A percentile compares a stretch with the other conserved stretches of the same genome.
Evolutionary conservation across 2,888 invertebrate species (phyloP).

Genomic region (Hemicrepidius hirtus): DNA sequence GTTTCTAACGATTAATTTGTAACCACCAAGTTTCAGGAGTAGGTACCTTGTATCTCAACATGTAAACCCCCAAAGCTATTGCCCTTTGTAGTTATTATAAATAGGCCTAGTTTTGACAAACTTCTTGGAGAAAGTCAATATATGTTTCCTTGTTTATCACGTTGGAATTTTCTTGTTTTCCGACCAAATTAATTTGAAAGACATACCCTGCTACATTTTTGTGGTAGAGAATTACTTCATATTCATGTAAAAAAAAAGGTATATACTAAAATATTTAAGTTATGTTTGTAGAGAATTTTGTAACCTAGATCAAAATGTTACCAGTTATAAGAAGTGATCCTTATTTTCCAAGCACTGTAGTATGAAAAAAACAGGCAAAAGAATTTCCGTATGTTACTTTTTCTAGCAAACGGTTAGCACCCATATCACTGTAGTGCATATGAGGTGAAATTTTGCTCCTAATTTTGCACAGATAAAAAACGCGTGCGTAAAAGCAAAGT

Average conservation of each 20-base stretch:
- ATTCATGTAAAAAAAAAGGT: no score
- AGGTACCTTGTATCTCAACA: slow-evolving; percentile 3
- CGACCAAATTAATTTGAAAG: neutral
- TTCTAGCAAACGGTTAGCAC: neutral
- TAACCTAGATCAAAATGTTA: no score
- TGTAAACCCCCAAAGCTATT: slow-evolving; percentile 12
- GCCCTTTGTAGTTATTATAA: slow-evolving; percentile 14
- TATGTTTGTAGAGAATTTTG: no score
- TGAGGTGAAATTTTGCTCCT: slow-evolving; percentile 33
- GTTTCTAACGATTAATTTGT: slow-evolving; percentile 5
- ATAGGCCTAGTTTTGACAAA: slow-evolving; percentile 14
- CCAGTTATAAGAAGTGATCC: no score
- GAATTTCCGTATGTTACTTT: neutral
- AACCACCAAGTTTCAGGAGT: slow-evolving; percentile 1
- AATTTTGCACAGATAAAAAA: slow-evolving; percentile 53
- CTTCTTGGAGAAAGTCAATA: neutral
- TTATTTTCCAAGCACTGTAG: no score
- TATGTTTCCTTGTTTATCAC: neutral
- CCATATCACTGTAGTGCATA: neutral
- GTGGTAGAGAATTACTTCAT: no score
- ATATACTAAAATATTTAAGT: no score
- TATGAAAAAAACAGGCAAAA: no score
- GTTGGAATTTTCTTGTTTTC: neutral
- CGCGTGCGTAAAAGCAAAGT: slow-evolving; percentile 51
- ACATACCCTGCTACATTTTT: no score